Conservation (phyloP, 2,113 vertebrate species). For the Thermophis baileyi region DNA sequence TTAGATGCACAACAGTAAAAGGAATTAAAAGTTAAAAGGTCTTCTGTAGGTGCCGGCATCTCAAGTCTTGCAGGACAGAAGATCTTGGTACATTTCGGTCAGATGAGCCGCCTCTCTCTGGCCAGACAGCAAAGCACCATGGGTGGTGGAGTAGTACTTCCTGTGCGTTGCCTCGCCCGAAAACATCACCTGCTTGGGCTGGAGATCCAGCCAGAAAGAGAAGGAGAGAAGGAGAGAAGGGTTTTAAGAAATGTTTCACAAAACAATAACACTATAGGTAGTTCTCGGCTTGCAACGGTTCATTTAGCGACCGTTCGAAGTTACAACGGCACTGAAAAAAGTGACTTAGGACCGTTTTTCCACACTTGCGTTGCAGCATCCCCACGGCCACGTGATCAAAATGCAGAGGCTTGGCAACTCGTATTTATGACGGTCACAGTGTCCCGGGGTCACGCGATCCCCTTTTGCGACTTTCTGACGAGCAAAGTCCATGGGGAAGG, state of each 20-base stretch:
- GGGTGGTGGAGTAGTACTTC: slow-evolving; percentile 99
- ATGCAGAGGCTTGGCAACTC: no score
- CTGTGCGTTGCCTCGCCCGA: slow-evolving; percentile 97
- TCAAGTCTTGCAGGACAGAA: slow-evolving; percentile 82
- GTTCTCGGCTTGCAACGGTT: no score
- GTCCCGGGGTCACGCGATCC: no score
- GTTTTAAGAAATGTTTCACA: not conserved
- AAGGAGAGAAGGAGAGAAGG: no score
- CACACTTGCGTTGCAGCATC: no score
- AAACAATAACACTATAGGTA: not conserved
- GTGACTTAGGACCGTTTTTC: no score
- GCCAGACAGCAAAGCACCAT: slow-evolving; percentile 97
- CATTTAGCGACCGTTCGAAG: not conserved
- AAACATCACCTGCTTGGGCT: slow-evolving; percentile 98
- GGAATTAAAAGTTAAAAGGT: slow-evolving; percentile 77
- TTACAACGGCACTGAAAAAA: no score
- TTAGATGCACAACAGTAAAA: slow-evolving; percentile 58
- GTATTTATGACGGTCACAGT: no score
- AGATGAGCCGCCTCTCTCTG: slow-evolving; percentile 92
- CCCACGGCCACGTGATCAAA: no score
- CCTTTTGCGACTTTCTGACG: no score
- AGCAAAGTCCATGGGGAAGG: no score
- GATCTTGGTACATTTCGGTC: slow-evolving; percentile 93
- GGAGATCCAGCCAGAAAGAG: slow-evolving; percentile 15
- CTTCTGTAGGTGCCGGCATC: slow-evolving; percentile 64